Evolutionary conservation across 2,888 invertebrate genomes (phyloP), one percentile per base, ranked within the genome.

Genomic region (Coecobrya sp.): DNA sequence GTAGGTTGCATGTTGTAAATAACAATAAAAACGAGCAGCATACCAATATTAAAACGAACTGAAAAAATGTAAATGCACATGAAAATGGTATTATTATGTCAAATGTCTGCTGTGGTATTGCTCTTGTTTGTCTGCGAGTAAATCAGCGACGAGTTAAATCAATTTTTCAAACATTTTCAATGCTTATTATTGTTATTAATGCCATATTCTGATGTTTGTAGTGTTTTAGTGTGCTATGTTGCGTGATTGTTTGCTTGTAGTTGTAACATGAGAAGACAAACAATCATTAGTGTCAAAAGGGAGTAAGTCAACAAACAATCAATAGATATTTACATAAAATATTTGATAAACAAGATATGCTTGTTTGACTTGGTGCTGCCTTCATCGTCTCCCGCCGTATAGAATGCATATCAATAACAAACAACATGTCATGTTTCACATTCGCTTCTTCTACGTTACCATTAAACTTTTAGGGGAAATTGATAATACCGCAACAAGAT

Each of bases 251-350:
- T 3, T 79, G 22, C n/a, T 62, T 49, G 49, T 79, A 25, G 2
- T n/a, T n/a, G 84, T 55, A 70, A 27, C 70, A 68, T 68, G 13
- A 85, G 68, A 91, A 86, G 73, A 76, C 65, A 91, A 86, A 70
- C 81, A 91, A 86, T 91, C 91, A 91, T 91, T 91, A 91, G 91
- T 91, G 91, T 91, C 91, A 91, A 86, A 79, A 86, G 79, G 76
- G 86, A 91, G 86, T 85, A 91, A 73, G 91, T 86, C 86, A 86
- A 85, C 90, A 90, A 85, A 90, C 90, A 90, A 91, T 86, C 91
- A 91, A 86, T 79, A 79, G 62, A 79, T 65, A 70, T 68, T 68
- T 68, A 70, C 86, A 86, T 86, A 86, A 86, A 86, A 86, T 86
- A 86, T 68, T 68, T 52, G 68, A 86, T n/a, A n/a, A 68, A 86